These are phyloP conservation scores for Tympanuchus pallidicinctus DNA, from an alignment of 2,113 vertebrate species.

Conservation along the genomic window DNA sequence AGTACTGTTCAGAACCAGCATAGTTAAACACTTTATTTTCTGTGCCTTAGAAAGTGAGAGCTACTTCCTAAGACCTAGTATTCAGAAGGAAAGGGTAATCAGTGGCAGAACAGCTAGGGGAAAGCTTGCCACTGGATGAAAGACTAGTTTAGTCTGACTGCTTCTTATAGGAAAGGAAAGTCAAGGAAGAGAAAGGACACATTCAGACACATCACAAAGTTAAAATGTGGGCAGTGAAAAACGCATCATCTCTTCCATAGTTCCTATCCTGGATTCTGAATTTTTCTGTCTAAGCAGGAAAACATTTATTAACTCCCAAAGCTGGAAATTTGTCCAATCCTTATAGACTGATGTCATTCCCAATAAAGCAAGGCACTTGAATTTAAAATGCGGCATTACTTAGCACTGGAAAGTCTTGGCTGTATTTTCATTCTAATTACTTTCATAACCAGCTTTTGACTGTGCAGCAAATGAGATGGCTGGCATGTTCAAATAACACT, in stretches of 20 bases:
- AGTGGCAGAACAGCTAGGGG: neutral
- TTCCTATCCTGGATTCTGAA: neutral
- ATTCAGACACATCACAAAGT: neutral
- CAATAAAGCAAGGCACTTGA: neutral
- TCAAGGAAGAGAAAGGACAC: neutral
- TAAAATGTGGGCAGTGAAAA: neutral
- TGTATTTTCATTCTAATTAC: slow-evolving; percentile 46
- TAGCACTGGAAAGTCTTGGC: slow-evolving; percentile 51
- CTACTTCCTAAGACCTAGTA: neutral
- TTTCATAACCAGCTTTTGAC: slow-evolving; percentile 48
- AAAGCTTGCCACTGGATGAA: neutral
- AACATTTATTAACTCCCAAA: neutral
- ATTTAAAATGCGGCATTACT: slow-evolving; percentile 33
- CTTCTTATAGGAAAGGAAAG: neutral
- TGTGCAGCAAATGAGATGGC: slow-evolving; percentile 41
- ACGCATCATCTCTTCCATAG: neutral
- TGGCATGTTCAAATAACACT: slow-evolving; percentile 16
- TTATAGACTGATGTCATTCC: neutral
- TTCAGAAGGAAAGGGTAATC: neutral
- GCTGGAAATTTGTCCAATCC: neutral
- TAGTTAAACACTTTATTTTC: neutral
- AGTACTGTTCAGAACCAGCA: neutral
- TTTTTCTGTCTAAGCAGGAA: neutral
- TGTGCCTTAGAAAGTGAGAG: neutral
- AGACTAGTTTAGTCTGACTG: neutral